Evolutionary conservation across 2,888 invertebrate genomes (phyloP), one percentile per base, ranked within the genome.

Genomic region (Tanytarsus gracilentus): DNA sequence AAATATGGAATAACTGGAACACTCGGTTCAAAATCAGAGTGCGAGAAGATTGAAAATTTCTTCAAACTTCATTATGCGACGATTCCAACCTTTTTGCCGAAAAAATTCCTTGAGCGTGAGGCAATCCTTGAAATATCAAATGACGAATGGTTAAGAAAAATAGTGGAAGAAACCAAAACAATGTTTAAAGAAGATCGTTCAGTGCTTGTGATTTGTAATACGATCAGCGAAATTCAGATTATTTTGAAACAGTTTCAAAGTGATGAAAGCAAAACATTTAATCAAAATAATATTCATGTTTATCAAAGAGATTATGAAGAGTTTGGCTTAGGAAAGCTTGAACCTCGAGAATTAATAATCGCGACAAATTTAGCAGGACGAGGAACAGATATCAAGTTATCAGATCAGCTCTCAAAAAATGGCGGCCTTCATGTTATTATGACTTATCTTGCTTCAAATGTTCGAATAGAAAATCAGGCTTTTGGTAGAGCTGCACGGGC

Each of bases 1-100:
- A 59, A 73, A 9, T 69, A 67, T 62, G 75, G 75, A 1, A 61
- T 74, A 36, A 72, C 71, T 2, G 73, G 73, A 1, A 74, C 73
- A 1, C 62, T 74, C 3, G 74, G 73, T 0, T 68, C 68, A 0
- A 36, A 65, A 3, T 64, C 62, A 1, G 71, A 71, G 62, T 65
- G 68, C 50, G 64, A 68, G n/a, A 64, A 72, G 1, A 61, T 72
- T 16, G 49, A 62, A 9, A 50, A 66, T 25, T 67, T 68, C 7
- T 67, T 71, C 52, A 55, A 65, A 0, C 66, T 71, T 1, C 67
- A 69, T 52, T 68, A 67, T 61, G 65, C 69, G 4, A 65, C 64
- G 11, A 64, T 72, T 8, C 72, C 72, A 4, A 66, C 69, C 2
- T 66, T 65, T 49, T 68, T 66, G 56, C 39, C 23, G 14, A 16